Base-by-base conservation (phyloP, 2,888 invertebrate species). In the Frankliniella intonsa region DNA sequence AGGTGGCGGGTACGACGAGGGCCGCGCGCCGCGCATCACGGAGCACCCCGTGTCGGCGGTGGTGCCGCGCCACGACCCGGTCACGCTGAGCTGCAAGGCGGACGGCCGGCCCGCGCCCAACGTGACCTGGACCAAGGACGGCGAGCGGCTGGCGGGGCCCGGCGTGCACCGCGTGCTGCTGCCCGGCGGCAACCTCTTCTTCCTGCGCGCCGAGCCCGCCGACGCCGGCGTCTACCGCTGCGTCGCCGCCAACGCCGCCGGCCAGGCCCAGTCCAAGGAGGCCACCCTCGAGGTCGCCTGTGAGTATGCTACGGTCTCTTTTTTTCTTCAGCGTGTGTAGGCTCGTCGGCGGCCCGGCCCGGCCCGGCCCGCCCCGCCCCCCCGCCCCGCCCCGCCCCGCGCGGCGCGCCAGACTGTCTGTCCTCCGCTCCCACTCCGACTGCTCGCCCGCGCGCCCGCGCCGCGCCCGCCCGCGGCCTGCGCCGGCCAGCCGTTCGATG, bases 51-150 rank as follows among this genome's bases (percentile, higher is more conserved):
- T 22, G 50, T 79, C 76, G 50, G 80, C 80, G 80, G 55, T 80
- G 25, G 82, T 82, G 65, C 83, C 81, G 79, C 80, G 80, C 22
- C 49, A 50, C 76, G 81, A 79, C 79, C 81, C 80, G n/a, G 80
- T 76, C 19, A 79, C 51, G 81, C 79, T 81, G 50, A n/a, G 80
- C 49, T 81, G 81, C 82, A 22, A 79, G 27, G 81, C 81, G 27
- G 69, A 81, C 82, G 82, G 81, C 38, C 50, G 27, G 38, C 81
- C 81, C 8, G 82, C 69, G n/a, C 80, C 82, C n/a, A 49, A 51
- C 65, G 65, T 81, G 49, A 10, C 25, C 25, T 76, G 69, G 69
- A 76, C 69, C 69, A 76, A 76, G 69, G 69, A 76, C 69, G 51
- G 51, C 50, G 50, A 51, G 50, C 50, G 27, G 51, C 80, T 38